Conservation (phyloP, 2,113 vertebrate species). For the Syrrhaptes paradoxus region DNA sequence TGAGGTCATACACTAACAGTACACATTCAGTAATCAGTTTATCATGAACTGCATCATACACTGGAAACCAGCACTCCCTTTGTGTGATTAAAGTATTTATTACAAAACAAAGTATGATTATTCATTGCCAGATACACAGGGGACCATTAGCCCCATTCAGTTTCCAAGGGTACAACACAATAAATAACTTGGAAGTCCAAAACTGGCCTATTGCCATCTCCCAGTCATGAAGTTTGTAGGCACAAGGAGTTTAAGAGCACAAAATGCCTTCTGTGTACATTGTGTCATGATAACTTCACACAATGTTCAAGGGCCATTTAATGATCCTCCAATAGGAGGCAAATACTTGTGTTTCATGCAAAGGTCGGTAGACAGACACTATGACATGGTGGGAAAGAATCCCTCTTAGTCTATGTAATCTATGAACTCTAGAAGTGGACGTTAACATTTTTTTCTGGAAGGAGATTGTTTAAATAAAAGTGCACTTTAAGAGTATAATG, state of each 20-base stretch:
- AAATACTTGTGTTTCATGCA: not conserved
- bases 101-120: not conserved
- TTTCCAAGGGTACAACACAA: not conserved
- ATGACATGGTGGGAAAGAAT: not conserved
- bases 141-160: not conserved
- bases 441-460: not conserved
- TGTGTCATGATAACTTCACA: not conserved
- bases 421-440: not conserved
- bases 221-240: not conserved
- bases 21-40: not conserved
- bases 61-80: not conserved
- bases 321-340: not conserved
- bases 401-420: not conserved
- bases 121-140: not conserved
- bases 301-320: not conserved
- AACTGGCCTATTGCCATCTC: not conserved
- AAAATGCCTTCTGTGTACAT: not conserved
- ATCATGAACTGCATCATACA: not conserved
- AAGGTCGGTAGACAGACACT: not conserved
- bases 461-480: not conserved
- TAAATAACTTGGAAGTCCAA: not conserved
- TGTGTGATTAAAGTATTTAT: not conserved
- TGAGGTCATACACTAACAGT: not conserved
- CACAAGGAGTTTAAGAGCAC: not conserved
- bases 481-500: not conserved